Evolutionary conservation across 2,888 invertebrate species (phyloP).

Genomic region (Lepeophtheirus nordmannii): DNA sequence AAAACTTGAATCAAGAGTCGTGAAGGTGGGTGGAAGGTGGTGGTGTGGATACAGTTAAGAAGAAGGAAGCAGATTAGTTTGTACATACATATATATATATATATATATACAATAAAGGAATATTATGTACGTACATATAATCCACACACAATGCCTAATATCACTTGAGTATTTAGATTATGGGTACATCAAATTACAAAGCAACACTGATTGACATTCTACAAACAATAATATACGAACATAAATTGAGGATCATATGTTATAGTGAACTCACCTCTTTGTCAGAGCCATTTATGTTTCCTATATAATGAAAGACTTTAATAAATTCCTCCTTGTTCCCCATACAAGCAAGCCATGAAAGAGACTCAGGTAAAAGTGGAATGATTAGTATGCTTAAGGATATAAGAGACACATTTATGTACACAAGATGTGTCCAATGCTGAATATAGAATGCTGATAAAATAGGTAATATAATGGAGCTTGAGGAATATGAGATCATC

Average conservation of each 20-base stretch:
- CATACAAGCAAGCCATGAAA: slow-evolving; percentile 27
- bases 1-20: background rate
- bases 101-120: no score
- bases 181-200: no score
- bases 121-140: no score
- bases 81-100: no score
- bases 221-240: no score
- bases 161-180: no score
- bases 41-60: no score
- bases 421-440: background rate
- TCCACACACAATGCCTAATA: no score
- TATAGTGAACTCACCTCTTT: slow-evolving; percentile 23
- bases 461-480: slow-evolving; percentile 23
- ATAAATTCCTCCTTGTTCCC: slow-evolving; percentile 21
- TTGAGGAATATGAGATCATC: slow-evolving; percentile 27
- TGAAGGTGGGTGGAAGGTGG: no score
- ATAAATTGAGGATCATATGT: background rate
- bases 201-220: no score
- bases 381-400: background rate
- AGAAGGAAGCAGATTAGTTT: no score
- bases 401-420: background rate
- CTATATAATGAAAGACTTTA: slow-evolving; percentile 24
- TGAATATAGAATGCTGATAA: no score
- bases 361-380: slow-evolving; percentile 27
- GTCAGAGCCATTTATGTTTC: slow-evolving; percentile 25